Percentiles rank a stretch among this genome's conserved stretches.
Conservation (phyloP, 1,140 invertebrate genomes). For the Aphelinus certus region DNA sequence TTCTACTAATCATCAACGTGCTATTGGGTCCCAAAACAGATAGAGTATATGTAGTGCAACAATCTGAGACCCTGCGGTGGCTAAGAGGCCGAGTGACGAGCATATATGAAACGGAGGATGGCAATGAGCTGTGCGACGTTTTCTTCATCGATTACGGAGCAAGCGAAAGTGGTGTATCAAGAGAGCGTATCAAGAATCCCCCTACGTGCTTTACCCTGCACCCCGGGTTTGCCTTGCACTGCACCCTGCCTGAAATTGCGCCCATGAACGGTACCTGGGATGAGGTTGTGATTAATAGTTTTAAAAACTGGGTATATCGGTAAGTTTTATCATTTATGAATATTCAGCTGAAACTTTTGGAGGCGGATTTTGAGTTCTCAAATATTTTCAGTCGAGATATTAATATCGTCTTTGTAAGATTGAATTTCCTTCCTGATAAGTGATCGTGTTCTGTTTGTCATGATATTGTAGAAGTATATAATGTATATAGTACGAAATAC, state of each 20-base stretch:
- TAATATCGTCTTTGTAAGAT: too few relatives aligned
- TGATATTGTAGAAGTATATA: too few relatives aligned
- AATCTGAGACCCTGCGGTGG: constrained; percentile 43
- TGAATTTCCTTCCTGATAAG: too few relatives aligned
- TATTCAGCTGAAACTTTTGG: not conserved
- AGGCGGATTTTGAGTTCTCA: too few relatives aligned
- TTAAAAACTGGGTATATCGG: too few relatives aligned
- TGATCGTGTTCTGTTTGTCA: too few relatives aligned
- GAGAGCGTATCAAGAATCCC: constrained; percentile 42
- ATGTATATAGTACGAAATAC: too few relatives aligned
- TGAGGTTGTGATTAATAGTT: too few relatives aligned
- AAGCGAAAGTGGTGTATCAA: constrained; percentile 38
- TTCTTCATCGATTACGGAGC: constrained; percentile 53
- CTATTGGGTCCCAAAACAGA: constrained; percentile 49
- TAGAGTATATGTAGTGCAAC: constrained; percentile 59
- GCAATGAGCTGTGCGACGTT: constrained; percentile 39
- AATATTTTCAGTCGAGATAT: too few relatives aligned
- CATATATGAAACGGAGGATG: not conserved
- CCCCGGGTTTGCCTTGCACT: constrained; percentile 59
- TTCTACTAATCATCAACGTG: not conserved
- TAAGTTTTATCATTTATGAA: too few relatives aligned
- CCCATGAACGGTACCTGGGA: constrained; percentile 50
- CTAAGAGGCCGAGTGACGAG: constrained; percentile 46
- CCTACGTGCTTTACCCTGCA: constrained; percentile 49
- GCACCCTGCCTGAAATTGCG: constrained; percentile 60